Evolutionary conservation across 2,888 invertebrate species (phyloP), one percentile per base, ranked within the genome.

Genomic region (Stramonita haemastoma): DNA sequence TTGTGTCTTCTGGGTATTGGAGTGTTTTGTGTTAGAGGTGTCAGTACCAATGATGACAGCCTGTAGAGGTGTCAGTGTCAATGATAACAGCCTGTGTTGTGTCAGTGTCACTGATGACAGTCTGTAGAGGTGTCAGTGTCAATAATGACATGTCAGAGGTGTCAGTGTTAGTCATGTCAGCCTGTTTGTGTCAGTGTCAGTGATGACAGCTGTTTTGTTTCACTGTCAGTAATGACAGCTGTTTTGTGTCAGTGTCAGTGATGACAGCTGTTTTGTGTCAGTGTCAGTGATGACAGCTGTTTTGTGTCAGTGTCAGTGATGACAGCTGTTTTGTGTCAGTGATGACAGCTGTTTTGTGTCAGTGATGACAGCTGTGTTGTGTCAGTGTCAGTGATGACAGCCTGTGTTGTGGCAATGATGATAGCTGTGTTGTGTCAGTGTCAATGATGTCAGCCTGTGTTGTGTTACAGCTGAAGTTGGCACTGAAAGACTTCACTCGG

Each of bases 401-500:
- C 15, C 34, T 79, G 79, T n/a, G 6, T 79, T 29, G 34, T 15
- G 70, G n/a, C n/a, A n/a, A n/a, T n/a, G n/a, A n/a, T n/a, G n/a
- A n/a, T n/a, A n/a, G n/a, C n/a, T 70, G 70, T 70, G 17, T 46
- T 46, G 4, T 46, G 46, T 46, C 46, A 46, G 46, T 5, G 46
- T 2, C 8, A 8, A 5, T 5, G 5, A 5, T 73, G 11, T 8
- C 46, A 46, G 46, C 15, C 34, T 79, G 79, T n/a, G 6, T 79
- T 29, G 34, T 15, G 70, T n/a, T 70, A 19, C 87, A 87, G 70
- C 22, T 87, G 87, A 95, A 94, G 90, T 91, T 94, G 88, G 96
- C 96, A 6, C 91, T 96, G 91, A 92, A 93, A 87, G 96, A 96
- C 91, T 95, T 95, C 90, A 96, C 96, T 0, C 91, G 95, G 89